These are phyloP conservation scores for Thera obeliscata DNA, from an alignment of 2,888 invertebrate species.

Conservation along the genomic window DNA sequence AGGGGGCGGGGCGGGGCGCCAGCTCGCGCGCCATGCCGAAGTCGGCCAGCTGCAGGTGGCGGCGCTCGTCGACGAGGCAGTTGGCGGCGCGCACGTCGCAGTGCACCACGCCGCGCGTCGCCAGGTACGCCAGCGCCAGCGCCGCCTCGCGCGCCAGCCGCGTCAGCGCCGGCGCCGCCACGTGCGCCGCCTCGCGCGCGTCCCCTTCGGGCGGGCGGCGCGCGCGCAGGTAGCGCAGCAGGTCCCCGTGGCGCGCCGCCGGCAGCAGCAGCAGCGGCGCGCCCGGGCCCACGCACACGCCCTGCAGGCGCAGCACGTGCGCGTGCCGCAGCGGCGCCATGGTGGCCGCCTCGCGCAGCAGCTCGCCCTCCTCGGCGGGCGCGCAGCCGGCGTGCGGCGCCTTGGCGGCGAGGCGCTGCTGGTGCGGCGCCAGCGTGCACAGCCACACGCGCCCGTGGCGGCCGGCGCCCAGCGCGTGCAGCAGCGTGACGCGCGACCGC, in stretches of 20 bases:
- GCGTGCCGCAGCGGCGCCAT: constrained; percentile 94
- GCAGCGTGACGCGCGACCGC: constrained; percentile 37
- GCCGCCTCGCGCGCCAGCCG: constrained; percentile 58
- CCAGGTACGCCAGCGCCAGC: constrained; percentile 85
- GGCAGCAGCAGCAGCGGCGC: constrained; percentile 96
- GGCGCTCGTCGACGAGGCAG: constrained; percentile 89
- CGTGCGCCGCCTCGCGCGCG: constrained; percentile 76
- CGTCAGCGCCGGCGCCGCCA: constrained; percentile 59
- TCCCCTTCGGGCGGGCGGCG: constrained; percentile 86
- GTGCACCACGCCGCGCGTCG: constrained; percentile 91
- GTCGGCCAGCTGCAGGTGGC: constrained; percentile 91
- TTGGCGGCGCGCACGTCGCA: constrained; percentile 92
- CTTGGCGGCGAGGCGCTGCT: constrained; percentile 88
- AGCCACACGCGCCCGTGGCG: constrained; percentile 62
- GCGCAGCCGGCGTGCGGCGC: constrained; percentile 91
- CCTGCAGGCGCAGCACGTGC: constrained; percentile 92
- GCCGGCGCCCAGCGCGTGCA: constrained; percentile 58
- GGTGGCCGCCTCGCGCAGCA: constrained; percentile 92
- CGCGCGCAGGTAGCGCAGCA: constrained; percentile 89
- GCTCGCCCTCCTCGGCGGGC: constrained; percentile 89
- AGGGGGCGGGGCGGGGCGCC: constrained; percentile 2
- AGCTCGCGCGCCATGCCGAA: constrained; percentile 94
- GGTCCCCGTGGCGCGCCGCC: constrained; percentile 94
- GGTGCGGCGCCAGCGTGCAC: constrained; percentile 51
- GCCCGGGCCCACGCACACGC: constrained; percentile 90